Percentiles rank a stretch among this genome's conserved stretches.
These are phyloP conservation scores for Epirrita christyi DNA, from an alignment of 2,888 invertebrate species.

Conservation along the genomic window DNA sequence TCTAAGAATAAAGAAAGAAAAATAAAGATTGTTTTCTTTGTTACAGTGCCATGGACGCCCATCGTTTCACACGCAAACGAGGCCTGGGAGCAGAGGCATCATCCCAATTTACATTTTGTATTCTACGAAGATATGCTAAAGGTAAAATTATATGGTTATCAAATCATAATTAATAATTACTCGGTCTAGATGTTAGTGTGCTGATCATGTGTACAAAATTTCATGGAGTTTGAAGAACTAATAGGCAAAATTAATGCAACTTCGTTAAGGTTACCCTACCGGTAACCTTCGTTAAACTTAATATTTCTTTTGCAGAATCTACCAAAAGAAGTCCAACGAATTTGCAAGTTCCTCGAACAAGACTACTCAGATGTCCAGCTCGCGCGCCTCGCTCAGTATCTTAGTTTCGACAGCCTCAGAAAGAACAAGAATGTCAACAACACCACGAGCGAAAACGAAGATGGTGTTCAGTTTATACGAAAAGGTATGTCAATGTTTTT, in stretches of 20 bases:
- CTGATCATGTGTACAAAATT: too few relatives aligned
- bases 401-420: slow-evolving; percentile 85
- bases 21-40: too few relatives aligned
- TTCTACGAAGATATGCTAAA: slow-evolving; percentile 76
- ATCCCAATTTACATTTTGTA: slow-evolving; percentile 72
- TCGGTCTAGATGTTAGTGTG: too few relatives aligned
- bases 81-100: slow-evolving; percentile 63
- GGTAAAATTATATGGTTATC: slow-evolving; percentile 43
- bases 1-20: too few relatives aligned
- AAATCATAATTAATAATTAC: too few relatives aligned
- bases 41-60: slow-evolving; percentile 74
- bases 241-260: too few relatives aligned
- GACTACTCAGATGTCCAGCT: slow-evolving; percentile 72
- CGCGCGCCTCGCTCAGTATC: slow-evolving; percentile 72
- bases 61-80: slow-evolving; percentile 73
- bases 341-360: slow-evolving; percentile 80
- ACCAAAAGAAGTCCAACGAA: slow-evolving; percentile 71
- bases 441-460: slow-evolving; percentile 52
- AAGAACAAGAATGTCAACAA: slow-evolving; percentile 85
- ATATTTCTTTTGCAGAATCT: slow-evolving; percentile 67
- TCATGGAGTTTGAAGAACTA: too few relatives aligned
- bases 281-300: too few relatives aligned
- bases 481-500: slow-evolving; percentile 60
- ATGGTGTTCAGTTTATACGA: slow-evolving; percentile 67
- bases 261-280: too few relatives aligned